phyloP scores from a whole-genome alignment of 2,113 vertebrate genomes.

The Carassius gibelio region DNA sequence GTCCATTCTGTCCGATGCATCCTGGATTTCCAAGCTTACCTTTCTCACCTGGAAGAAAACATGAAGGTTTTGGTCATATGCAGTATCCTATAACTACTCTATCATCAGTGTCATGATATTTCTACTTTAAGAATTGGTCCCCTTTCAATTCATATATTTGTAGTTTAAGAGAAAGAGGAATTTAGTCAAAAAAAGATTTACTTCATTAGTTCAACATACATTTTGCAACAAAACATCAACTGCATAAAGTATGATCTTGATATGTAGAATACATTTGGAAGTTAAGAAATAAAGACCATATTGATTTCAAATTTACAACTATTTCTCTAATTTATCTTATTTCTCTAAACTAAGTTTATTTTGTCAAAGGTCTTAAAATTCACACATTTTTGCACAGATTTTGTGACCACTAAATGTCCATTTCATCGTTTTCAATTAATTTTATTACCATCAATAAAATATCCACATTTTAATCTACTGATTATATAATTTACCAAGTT shows the following conservation, averaged over 20 bases:
- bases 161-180: not conserved
- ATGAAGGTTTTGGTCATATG: not conserved
- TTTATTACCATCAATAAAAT: too few relatives aligned
- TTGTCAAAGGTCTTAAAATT: not conserved
- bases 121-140: not conserved
- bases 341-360: not conserved
- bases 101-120: not conserved
- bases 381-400: not conserved
- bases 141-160: not conserved
- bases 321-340: too few relatives aligned
- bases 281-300: too few relatives aligned
- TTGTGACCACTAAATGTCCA: not conserved
- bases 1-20: slow-evolving; percentile 47
- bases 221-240: not conserved
- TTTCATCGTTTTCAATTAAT: not conserved
- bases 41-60: slow-evolving; percentile 49
- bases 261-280: too few relatives aligned
- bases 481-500: too few relatives aligned
- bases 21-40: slow-evolving; percentile 62
- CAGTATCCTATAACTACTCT: not conserved
- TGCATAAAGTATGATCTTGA: not conserved
- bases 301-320: too few relatives aligned
- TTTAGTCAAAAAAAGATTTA: not conserved
- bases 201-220: not conserved
- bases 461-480: too few relatives aligned